Percentiles rank a stretch among this genome's conserved stretches.
Evolutionary conservation across 2,113 vertebrate species (phyloP).

Genomic region (Periophthalmus modestus): DNA sequence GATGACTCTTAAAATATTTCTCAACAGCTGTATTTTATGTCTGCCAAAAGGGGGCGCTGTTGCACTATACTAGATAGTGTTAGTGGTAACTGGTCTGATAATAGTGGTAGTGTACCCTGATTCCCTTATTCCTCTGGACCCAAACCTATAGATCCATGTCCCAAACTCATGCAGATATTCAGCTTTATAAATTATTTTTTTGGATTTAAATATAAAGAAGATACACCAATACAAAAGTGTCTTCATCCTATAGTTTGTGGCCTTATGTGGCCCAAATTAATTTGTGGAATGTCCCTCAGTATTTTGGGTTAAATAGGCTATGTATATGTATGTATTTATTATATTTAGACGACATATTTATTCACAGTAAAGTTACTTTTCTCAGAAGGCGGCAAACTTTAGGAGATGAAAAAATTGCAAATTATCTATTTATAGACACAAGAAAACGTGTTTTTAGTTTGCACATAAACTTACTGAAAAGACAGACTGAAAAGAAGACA

Average conservation of each 20-base stretch:
- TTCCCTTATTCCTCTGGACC: neutral
- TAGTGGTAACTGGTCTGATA: neutral
- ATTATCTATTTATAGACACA: too few species aligned
- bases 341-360: too few species aligned
- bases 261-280: neutral
- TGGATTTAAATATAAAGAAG: neutral
- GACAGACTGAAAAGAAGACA: too few species aligned
- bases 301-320: too few species aligned
- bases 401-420: too few species aligned
- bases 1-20: neutral
- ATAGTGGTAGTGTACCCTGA: neutral
- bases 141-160: neutral
- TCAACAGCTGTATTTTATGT: neutral
- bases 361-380: too few species aligned
- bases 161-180: neutral
- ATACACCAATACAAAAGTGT: neutral
- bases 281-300: neutral
- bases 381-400: too few species aligned
- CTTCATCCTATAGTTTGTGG: neutral
- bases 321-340: too few species aligned
- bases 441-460: too few species aligned
- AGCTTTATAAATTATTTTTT: neutral
- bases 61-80: slow-evolving; percentile 17
- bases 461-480: too few species aligned
- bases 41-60: slow-evolving; percentile 42